These are phyloP conservation scores for Eremophila alpestris DNA, from an alignment of 2,797 vertebrate genomes.

Conservation along the genomic window DNA sequence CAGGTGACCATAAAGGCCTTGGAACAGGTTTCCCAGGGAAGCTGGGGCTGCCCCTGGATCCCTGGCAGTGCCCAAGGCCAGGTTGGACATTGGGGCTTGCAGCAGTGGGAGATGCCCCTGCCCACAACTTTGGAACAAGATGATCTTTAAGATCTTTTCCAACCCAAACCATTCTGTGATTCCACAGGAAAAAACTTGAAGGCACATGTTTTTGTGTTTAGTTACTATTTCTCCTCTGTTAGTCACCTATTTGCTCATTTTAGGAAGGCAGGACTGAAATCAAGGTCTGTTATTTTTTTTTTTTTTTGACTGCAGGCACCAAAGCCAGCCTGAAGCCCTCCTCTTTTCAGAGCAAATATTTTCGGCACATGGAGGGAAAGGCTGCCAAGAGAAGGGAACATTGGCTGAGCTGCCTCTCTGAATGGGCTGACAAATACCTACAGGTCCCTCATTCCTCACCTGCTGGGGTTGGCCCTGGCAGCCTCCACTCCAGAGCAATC, in stretches of 20 bases:
- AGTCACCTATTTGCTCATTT: background rate
- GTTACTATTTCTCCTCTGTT: background rate
- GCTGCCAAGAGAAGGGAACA: slow-evolving; percentile 13
- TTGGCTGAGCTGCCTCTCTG: background rate
- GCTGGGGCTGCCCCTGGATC: background rate
- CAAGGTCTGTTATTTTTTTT: background rate
- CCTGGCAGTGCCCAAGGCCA: background rate
- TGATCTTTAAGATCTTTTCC: background rate
- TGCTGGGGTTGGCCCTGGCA: background rate
- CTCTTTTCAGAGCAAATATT: slow-evolving; percentile 30
- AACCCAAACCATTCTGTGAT: background rate
- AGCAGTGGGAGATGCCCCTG: background rate
- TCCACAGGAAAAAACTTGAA: background rate
- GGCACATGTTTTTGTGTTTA: background rate
- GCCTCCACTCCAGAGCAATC: background rate
- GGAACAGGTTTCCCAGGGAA: background rate
- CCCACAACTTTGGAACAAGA: background rate
- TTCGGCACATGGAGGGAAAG: background rate
- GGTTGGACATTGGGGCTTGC: background rate
- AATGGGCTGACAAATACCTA: background rate
- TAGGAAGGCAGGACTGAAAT: background rate
- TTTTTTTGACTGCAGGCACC: slow-evolving; percentile 2
- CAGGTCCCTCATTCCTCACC: background rate
- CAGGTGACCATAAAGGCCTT: background rate
- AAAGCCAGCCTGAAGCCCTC: slow-evolving; percentile 21